These are phyloP conservation scores for Rutpela maculata DNA, from an alignment of 2,888 invertebrate genomes.

Conservation along the genomic window DNA sequence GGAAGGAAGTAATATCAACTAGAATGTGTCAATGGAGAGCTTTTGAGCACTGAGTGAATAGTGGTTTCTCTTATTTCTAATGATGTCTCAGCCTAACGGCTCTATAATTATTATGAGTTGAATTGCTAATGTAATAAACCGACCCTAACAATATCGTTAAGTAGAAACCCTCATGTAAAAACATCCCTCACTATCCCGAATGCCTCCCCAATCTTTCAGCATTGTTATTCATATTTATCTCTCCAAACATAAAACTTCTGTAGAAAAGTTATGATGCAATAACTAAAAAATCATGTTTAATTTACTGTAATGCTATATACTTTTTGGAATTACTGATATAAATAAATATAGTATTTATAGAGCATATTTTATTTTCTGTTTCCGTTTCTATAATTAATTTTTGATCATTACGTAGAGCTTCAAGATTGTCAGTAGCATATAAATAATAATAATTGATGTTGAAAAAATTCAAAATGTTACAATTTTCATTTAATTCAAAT, in stretches of 20 bases:
- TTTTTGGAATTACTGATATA: too few species aligned
- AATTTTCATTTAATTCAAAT: too few species aligned
- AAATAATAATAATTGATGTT: too few species aligned
- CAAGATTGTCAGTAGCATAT: too few species aligned
- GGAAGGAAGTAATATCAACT: slow-evolving; percentile 32
- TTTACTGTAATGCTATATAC: too few species aligned
- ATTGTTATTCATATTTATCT: slow-evolving; percentile 63
- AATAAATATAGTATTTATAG: background rate
- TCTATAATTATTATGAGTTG: slow-evolving; percentile 74
- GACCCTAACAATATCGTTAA: slow-evolving; percentile 69
- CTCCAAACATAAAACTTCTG: background rate
- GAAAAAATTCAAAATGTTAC: too few species aligned
- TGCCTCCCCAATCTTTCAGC: slow-evolving; percentile 46
- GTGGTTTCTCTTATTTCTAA: slow-evolving; percentile 59
- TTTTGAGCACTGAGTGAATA: slow-evolving; percentile 47
- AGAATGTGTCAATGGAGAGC: slow-evolving; percentile 26
- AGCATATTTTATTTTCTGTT: background rate
- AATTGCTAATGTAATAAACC: slow-evolving; percentile 74
- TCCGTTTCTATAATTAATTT: background rate
- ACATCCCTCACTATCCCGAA: slow-evolving; percentile 55
- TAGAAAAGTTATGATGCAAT: background rate
- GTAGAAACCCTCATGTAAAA: slow-evolving; percentile 64
- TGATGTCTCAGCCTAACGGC: slow-evolving; percentile 68
- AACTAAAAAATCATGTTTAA: background rate
- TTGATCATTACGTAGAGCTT: too few species aligned